A percentile compares a stretch with the other conserved stretches of the same genome.
Conservation (phyloP, 2,113 vertebrate genomes). For the Microtus pennsylvanicus region DNA sequence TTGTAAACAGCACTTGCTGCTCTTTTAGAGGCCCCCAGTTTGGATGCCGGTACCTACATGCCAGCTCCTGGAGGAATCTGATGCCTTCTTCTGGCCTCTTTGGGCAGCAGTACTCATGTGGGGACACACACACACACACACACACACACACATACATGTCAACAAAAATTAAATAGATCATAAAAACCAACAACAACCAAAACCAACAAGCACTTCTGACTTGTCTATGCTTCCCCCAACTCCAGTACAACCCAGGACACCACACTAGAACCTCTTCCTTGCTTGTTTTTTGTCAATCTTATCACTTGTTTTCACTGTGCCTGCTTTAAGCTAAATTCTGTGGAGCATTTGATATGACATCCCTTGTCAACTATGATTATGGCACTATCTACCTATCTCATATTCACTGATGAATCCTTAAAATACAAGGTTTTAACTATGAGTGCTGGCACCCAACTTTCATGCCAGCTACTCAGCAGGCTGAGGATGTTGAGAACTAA, state of each 20-base stretch:
- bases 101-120: neutral
- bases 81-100: neutral
- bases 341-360: neutral
- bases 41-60: neutral
- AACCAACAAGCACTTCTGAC: neutral
- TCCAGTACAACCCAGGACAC: neutral
- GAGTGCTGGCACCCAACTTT: neutral
- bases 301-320: neutral
- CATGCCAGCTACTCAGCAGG: neutral
- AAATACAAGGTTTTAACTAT: neutral
- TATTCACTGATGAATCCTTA: slow-evolving; percentile 18
- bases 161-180: neutral
- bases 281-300: neutral
- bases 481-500: neutral
- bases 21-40: neutral
- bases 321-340: neutral
- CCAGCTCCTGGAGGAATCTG: neutral
- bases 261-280: neutral
- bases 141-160: neutral
- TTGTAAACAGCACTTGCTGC: neutral
- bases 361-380: neutral
- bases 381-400: neutral
- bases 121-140: neutral
- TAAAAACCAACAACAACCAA: neutral
- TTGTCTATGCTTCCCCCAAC: neutral